Conservation (phyloP, 30 jellyfish, hydroid and myxozoan species). For the Thelohanellus kitauei region DNA sequence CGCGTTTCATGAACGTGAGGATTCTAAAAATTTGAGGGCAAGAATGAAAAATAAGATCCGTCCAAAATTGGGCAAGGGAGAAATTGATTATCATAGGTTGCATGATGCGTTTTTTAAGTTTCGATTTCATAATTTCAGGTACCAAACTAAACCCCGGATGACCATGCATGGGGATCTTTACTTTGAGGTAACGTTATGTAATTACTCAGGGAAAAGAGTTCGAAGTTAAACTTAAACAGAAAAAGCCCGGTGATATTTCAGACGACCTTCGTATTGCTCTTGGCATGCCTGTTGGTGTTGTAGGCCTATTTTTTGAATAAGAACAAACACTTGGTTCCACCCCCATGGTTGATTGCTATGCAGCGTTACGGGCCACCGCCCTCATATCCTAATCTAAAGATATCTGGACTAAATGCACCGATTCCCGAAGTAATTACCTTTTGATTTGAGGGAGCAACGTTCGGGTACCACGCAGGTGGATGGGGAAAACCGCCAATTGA, state of each 20-base stretch:
- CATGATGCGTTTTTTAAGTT: slow-evolving; percentile 99
- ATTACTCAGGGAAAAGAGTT: slow-evolving; percentile 68
- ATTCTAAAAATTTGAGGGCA: not conserved
- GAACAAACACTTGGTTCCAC: slow-evolving; percentile 92
- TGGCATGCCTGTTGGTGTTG: slow-evolving; percentile 99
- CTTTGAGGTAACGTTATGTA: slow-evolving; percentile 33
- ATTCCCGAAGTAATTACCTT: slow-evolving; percentile 54
- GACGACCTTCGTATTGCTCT: slow-evolving; percentile 83
- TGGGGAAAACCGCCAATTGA: slow-evolving; percentile 99
- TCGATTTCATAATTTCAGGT: slow-evolving; percentile 9
- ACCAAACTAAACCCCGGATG: slow-evolving; percentile 88
- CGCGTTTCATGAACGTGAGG: slow-evolving; percentile 86
- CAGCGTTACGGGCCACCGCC: slow-evolving; percentile 99
- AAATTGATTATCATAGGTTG: slow-evolving; percentile 71
- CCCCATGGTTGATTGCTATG: slow-evolving; percentile 99
- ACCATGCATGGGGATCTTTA: slow-evolving; percentile 89
- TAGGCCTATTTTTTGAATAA: slow-evolving; percentile 3
- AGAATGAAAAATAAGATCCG: slow-evolving; percentile 20
- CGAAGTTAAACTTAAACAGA: slow-evolving; percentile 52
- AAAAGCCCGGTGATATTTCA: slow-evolving; percentile 91
- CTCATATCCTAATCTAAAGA: slow-evolving; percentile 70
- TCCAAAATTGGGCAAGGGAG: slow-evolving; percentile 89
- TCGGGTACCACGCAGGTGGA: slow-evolving; percentile 99
- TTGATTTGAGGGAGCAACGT: slow-evolving; percentile 68
- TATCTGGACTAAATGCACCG: slow-evolving; percentile 97